Percentiles rank a stretch among this genome's conserved stretches.
Evolutionary conservation across 35 echinoderm and acorn worm species (phyloP).

Genomic region (Heliocidaris erythrogramma): DNA sequence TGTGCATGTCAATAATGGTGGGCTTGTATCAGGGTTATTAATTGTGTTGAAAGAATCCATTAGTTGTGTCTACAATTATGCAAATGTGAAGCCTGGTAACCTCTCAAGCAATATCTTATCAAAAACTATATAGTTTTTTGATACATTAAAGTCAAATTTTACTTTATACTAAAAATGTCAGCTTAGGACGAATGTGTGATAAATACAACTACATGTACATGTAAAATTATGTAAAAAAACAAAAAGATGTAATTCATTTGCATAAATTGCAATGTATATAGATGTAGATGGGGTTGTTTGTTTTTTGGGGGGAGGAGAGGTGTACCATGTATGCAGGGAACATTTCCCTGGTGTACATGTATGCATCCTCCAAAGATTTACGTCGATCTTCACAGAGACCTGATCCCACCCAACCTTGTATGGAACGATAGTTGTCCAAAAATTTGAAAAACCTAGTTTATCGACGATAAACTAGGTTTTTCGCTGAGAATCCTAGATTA

Average conservation of each 20-base stretch:
- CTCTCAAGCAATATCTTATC: not conserved
- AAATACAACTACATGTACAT: not conserved
- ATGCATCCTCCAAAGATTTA: not conserved
- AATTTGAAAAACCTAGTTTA: no score
- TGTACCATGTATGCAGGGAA: not conserved
- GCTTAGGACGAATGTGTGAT: not conserved
- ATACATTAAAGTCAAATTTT: not conserved
- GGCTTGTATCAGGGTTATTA: not conserved
- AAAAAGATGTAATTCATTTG: no score
- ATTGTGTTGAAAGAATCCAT: not conserved
- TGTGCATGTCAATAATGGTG: not conserved
- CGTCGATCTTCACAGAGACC: no score
- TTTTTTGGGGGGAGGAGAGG: not conserved
- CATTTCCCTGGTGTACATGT: no score
- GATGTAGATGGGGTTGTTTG: no score
- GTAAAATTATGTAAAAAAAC: no score
- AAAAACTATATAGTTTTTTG: not conserved
- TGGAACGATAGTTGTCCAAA: no score
- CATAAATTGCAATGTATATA: no score
- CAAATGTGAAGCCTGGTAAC: not conserved
- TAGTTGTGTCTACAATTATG: not conserved
- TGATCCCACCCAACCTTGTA: not conserved
- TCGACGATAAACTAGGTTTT: no score
- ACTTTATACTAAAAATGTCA: not conserved
- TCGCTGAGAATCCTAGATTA: no score